Evolutionary conservation across 2,888 invertebrate species (phyloP).

Genomic region (Cantharis lateralis): DNA sequence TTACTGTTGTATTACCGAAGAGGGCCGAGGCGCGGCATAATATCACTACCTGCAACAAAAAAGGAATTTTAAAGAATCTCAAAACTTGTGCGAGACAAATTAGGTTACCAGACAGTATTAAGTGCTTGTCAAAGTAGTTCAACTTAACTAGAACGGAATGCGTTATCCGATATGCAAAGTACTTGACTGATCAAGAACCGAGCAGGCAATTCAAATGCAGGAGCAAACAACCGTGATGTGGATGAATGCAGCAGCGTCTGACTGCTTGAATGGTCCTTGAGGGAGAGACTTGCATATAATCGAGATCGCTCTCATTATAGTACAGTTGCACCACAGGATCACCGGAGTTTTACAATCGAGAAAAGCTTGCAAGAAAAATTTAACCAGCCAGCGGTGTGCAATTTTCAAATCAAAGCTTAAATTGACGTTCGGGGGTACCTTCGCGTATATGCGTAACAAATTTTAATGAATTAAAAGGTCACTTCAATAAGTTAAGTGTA

Average conservation of each 20-base stretch:
- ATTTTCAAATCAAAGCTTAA: neutral
- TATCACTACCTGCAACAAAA: constrained; percentile 51
- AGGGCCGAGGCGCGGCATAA: constrained; percentile 50
- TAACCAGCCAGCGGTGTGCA: neutral
- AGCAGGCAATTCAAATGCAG: constrained; percentile 20
- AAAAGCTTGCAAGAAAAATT: neutral
- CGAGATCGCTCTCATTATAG: constrained; percentile 4
- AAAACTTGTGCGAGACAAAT: neutral
- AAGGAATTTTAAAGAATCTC: neutral
- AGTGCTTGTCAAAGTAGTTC: neutral
- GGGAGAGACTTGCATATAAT: constrained; percentile 16
- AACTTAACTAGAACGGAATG: constrained; percentile 14
- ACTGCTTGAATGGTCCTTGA: constrained; percentile 21
- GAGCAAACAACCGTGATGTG: constrained; percentile 1
- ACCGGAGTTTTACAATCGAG: neutral
- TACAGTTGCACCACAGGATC: too few relatives aligned
- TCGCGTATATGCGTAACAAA: neutral
- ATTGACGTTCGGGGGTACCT: neutral
- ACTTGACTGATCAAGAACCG: constrained; percentile 18
- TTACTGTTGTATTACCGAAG: constrained; percentile 45
- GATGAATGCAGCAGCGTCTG: constrained; percentile 4
- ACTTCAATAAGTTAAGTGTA: neutral
- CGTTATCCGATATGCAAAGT: constrained; percentile 22
- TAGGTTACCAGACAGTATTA: neutral
- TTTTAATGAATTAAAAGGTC: neutral